Evolutionary conservation across 2,797 vertebrate genomes (phyloP), one percentile per base, ranked within the genome.

Genomic region (Oreochromis grahami): DNA sequence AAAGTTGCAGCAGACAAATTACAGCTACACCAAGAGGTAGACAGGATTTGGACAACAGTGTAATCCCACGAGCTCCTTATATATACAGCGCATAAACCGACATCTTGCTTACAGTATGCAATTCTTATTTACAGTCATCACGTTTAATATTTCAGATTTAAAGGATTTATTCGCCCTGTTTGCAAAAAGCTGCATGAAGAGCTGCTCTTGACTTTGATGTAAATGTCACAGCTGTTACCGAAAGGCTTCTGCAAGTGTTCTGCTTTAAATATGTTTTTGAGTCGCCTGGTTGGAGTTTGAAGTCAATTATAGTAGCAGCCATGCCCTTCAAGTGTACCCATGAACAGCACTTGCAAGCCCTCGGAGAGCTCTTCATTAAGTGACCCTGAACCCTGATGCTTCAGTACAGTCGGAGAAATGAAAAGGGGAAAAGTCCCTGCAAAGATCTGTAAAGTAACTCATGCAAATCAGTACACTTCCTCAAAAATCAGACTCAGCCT

Each of bases 371-470:
- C 82, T 82, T 90, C 88, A 90, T 92, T 84, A 87, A 82, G 86
- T 85, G 83, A 86, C 87, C 76, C 79, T 8, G 74, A 72, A 6
- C 85, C 81, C 80, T 29, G 60, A 82, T 56, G 19, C 82, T 85
- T 84, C 79, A 34, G 77, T 4, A 41, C 80, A 85, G 81, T 8
- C 2, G 13, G 36, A 79, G 36, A 84, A 91, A 85, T 88, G 70
- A 93, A 94, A 92, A 86, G 88, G 38, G 38, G 38, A 84, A 93
- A 94, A 80, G 86, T 83, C 86, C 65, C 91, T 79, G 34, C 84
- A 85, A 92, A 91, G 93, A 94, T 91, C 86, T 83, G 55, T 93
- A 89, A 94, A 93, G 88, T 65, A 90, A 60, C 56, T 89, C 92
- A 78, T 87, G 88, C 91, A 90, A 80, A 93, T 90, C 86, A 11